Base-by-base conservation (phyloP, 2,797 vertebrate species). In the Centroberyx gerrardi region DNA sequence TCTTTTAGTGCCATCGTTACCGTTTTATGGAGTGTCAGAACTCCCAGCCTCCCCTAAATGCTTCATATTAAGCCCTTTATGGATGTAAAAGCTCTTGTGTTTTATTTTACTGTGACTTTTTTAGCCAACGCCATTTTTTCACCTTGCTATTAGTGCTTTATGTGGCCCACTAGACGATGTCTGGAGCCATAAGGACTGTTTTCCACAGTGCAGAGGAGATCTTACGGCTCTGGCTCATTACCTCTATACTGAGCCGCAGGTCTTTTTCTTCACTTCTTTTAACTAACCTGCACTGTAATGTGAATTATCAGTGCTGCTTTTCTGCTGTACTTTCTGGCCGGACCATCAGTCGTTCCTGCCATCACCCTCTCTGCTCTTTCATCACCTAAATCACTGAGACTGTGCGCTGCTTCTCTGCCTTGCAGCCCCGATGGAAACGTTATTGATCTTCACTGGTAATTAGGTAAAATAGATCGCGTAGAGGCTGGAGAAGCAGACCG, bases 121-220 rank as follows among this genome's bases (percentile, higher is more conserved):
- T 73, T 31, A 8, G 38, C 38, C 38, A 36, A 8, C 4, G 33
- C 33, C 33, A 36, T 63, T 46, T 61, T 82, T 44, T 14, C 44
- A 29, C 27, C 29, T 44, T 29, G 36, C n/a, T 22, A 12, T 78
- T 40, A 53, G 10, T 27, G 48, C 12, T 56, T 81, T 72, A 62
- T 68, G 56, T 59, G 55, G 13, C 72, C 54, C 71, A 46, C 61
- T 40, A 62, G 82, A 84, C 36, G 0, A 18, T 3, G 70, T 79
- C 59, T 68, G 67, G 62, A 81, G 74, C 62, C 76, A 28, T 40
- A 17, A 27, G 42, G 46, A 18, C 65, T 67, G 17, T 33, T 44
- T 72, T 22, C 69, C 59, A 51, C 54, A 49, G 29, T 27, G 22
- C 48, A 42, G 51, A 27, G 38, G 0, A 14, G 66, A 62, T 63